Conservation (phyloP, 2,797 vertebrate genomes). For the Protonibea diacanthus region DNA sequence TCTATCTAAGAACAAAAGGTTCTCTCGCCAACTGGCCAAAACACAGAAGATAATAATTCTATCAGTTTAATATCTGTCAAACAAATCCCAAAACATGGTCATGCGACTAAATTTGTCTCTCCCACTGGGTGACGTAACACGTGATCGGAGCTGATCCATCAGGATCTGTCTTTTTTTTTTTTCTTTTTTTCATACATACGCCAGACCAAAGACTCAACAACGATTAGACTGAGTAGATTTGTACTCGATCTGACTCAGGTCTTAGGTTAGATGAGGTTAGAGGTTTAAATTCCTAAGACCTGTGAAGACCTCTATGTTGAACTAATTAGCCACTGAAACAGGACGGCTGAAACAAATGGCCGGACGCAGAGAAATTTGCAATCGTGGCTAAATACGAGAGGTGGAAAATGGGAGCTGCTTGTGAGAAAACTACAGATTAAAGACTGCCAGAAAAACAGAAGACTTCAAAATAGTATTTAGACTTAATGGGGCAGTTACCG, state of each 20-base stretch:
- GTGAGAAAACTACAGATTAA: constrained; percentile 16
- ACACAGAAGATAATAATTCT: too few species aligned
- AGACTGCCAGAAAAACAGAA: constrained; percentile 17
- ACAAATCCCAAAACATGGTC: too few species aligned
- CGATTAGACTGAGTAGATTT: not conserved
- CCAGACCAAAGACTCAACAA: not conserved
- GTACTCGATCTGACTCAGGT: not conserved
- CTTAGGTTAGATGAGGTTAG: not conserved
- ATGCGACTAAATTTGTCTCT: too few species aligned
- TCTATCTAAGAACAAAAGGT: too few species aligned
- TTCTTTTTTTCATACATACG: too few species aligned
- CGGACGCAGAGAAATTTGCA: constrained; percentile 6
- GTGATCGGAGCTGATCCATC: too few species aligned
- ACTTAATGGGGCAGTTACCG: constrained; percentile 3
- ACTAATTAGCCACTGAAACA: not conserved
- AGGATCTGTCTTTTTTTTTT: too few species aligned
- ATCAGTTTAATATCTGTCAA: too few species aligned
- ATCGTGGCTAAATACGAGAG: not conserved
- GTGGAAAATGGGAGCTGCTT: constrained; percentile 17
- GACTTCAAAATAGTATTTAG: not conserved
- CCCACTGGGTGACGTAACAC: too few species aligned
- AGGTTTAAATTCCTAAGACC: not conserved
- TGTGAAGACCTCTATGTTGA: not conserved
- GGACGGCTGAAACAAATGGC: not conserved
- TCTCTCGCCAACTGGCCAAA: too few species aligned